phyloP scores from a whole-genome alignment of 1,140 invertebrate species.

The Cydia amplana region DNA sequence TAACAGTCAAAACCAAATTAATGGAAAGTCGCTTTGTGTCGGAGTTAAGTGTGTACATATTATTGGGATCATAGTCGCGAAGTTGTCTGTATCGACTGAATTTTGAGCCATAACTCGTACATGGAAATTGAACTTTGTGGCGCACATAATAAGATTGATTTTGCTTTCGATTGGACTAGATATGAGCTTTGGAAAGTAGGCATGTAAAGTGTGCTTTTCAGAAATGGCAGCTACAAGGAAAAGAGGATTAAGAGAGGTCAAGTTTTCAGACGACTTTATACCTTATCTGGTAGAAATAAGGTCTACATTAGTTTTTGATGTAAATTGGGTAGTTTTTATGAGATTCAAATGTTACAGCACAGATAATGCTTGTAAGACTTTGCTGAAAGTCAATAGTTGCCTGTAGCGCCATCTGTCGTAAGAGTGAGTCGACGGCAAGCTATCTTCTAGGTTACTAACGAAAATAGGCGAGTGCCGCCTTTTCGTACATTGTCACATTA shows the following conservation, averaged over 20 bases:
- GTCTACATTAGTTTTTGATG: background rate
- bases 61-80: background rate
- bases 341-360: slow-evolving; percentile 7
- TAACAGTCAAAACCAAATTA: background rate
- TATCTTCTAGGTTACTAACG: slow-evolving; percentile 43
- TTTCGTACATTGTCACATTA: slow-evolving; percentile 29
- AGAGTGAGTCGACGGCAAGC: slow-evolving; percentile 28
- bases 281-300: background rate
- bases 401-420: slow-evolving; percentile 56
- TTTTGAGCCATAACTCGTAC: background rate
- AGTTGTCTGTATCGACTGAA: background rate
- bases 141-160: background rate
- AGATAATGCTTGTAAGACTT: slow-evolving; percentile 9
- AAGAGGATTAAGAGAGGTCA: background rate
- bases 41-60: background rate
- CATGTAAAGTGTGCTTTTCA: slow-evolving; percentile 11
- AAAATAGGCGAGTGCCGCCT: slow-evolving; percentile 42
- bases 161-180: background rate
- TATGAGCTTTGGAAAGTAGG: slow-evolving; percentile 6
- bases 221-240: background rate
- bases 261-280: background rate
- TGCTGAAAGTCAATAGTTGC: slow-evolving; percentile 51
- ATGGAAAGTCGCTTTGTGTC: background rate
- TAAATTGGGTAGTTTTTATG: background rate
- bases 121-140: background rate